A percentile compares a stretch with the other conserved stretches of the same genome.
Conservation (phyloP, 1,140 invertebrate genomes). For the Drosophila littoralis region DNA sequence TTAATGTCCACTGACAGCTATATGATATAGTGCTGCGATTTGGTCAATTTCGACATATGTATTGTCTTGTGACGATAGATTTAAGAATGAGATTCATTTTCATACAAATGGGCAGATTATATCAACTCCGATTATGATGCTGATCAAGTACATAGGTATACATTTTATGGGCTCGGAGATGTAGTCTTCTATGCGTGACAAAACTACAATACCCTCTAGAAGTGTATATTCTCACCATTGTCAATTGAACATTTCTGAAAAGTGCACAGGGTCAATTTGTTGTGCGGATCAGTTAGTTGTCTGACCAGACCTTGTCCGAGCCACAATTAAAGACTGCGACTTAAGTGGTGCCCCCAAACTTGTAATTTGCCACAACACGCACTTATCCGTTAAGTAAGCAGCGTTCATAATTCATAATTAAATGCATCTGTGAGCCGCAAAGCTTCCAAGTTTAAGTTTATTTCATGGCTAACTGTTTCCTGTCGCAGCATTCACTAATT, state of each 20-base stretch:
- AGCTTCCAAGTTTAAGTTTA: conserved; percentile 4
- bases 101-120: too few relatives aligned
- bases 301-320: conserved; percentile 19
- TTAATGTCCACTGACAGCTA: too few relatives aligned
- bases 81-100: too few relatives aligned
- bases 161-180: too few relatives aligned
- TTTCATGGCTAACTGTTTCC: conserved; percentile 49
- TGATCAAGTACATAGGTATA: too few relatives aligned
- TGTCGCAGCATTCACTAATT: conserved; percentile 41
- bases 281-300: conserved; percentile 16
- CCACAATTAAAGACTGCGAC: conserved; percentile 23
- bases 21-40: too few relatives aligned
- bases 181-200: too few relatives aligned
- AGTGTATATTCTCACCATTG: conserved; percentile 28
- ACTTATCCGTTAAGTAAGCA: conserved; percentile 30
- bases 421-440: conserved; percentile 16
- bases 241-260: conserved; percentile 6
- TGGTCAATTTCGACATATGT: too few relatives aligned
- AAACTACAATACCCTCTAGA: not conserved
- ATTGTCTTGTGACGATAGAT: too few relatives aligned
- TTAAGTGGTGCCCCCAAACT: conserved; percentile 8
- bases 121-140: too few relatives aligned
- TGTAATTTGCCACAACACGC: conserved; percentile 47
- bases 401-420: conserved; percentile 37
- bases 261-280: conserved; percentile 35